These are phyloP conservation scores for Candoia aspera DNA, from an alignment of 2,113 vertebrate genomes.

Conservation along the genomic window DNA sequence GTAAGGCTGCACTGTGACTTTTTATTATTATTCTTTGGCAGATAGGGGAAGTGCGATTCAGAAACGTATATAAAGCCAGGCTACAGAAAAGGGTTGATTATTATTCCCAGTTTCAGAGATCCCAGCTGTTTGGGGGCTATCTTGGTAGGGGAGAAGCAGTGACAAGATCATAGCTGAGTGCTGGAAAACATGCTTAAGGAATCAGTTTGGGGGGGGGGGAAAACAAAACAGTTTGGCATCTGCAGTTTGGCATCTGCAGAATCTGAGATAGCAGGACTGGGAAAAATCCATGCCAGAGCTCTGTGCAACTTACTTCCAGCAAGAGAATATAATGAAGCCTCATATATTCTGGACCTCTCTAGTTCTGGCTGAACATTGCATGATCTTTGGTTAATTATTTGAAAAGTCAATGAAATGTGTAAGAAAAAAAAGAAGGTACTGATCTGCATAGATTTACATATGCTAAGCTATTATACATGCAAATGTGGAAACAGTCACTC, in stretches of 20 bases:
- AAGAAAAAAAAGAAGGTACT: not conserved
- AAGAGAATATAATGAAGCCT: not conserved
- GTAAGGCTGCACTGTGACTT: not conserved
- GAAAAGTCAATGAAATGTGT: not conserved
- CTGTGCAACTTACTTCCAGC: not conserved
- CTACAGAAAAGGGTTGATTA: not conserved
- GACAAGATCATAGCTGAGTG: not conserved
- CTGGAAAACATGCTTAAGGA: not conserved
- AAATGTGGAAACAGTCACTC: not conserved
- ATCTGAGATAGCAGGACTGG: not conserved
- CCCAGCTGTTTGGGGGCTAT: not conserved
- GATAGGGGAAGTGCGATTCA: not conserved
- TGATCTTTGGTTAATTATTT: not conserved
- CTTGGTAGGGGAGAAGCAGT: not conserved
- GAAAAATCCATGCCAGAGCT: not conserved
- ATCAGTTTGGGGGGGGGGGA: not conserved
- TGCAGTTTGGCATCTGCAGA: no score
- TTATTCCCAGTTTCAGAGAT: not conserved
- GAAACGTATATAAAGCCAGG: not conserved
- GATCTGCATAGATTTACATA: not conserved
- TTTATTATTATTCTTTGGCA: not conserved
- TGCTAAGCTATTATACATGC: not conserved
- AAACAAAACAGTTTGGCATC: not conserved
- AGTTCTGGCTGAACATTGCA: not conserved
- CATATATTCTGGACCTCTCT: not conserved